Evolutionary conservation across 2,113 vertebrate genomes (phyloP), one percentile per base, ranked within the genome.

Genomic region (Motacilla tschutschensis): DNA sequence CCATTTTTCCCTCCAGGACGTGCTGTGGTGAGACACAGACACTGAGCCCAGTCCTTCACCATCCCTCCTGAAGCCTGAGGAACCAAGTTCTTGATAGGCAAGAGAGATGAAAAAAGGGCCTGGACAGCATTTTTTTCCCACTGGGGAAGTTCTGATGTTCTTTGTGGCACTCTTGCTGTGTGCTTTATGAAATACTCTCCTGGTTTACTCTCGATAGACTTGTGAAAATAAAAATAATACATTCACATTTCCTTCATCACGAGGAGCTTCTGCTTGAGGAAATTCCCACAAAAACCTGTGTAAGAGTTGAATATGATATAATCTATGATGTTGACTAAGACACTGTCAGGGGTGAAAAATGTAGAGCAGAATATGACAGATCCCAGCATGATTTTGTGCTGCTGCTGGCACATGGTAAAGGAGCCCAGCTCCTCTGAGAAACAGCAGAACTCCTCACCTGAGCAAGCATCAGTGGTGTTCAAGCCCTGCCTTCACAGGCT

Each of bases 1-100:
- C 6, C 12, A 8, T n/a, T 53, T 62, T 40, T 9, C 12, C 8
- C 26, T 33, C 24, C 53, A 54, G n/a, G 7, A 16, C 3, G 22
- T 40, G 53, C 24, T 33, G 0, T 10, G 0, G 1, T 2, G n/a
- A 1, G 1, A 19, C 36, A 24, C 15, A 16, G 62, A 65, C 1
- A 4, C 51, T 0, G 7, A 77, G 20, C 5, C 10, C 50, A 22
- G 46, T 29, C 31, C 18, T 47, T 44, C 3, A 3, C 25, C 29
- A 15, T 17, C 22, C 12, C 10, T 71, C 31, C 26, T 16, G 48
- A 59, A 44, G 24, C 36, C 44, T n/a, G 33, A 70, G 14, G 20
- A 20, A 53, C 11, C 41, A 71, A 74, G 53, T 29, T 12, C 20
- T 46, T 35, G 22, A 24, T 3, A 33, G 51, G 38, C n/a, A 82